Conservation (phyloP, 2,797 vertebrate species). For the Delichon dasypus region DNA sequence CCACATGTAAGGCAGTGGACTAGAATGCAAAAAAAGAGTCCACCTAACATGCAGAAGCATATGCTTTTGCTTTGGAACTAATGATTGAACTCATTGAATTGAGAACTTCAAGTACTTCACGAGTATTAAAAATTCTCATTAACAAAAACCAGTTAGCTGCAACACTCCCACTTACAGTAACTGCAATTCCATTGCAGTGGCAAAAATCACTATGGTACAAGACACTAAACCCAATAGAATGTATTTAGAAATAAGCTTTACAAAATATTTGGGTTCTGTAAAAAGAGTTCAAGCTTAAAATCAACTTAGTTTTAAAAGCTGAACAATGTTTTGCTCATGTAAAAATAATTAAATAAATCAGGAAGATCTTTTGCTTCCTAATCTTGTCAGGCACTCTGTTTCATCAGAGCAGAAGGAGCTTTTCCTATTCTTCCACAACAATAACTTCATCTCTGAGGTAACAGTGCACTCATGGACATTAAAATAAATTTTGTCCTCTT, state of each 20-base stretch:
- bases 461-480: conserved; percentile 27
- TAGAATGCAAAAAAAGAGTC: background rate
- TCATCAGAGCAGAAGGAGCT: background rate
- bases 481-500: conserved; percentile 49
- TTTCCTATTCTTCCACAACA: conserved; percentile 46
- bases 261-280: background rate
- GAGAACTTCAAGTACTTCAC: background rate
- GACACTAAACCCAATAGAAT: background rate
- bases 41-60: background rate
- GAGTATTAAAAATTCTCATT: background rate
- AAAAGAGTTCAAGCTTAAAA: background rate
- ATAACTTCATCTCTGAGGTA: conserved; percentile 32
- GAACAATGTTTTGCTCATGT: background rate
- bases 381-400: background rate
- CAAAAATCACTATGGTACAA: background rate
- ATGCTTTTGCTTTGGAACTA: background rate
- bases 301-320: background rate
- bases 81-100: background rate
- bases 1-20: background rate
- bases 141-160: background rate
- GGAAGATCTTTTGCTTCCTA: conserved; percentile 3
- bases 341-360: background rate
- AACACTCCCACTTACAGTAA: background rate
- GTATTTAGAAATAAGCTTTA: background rate
- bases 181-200: background rate